Percentiles rank a stretch among this genome's conserved stretches.
Evolutionary conservation across 30 jellyfish, hydroid and myxozoan species (phyloP).

Genomic region (Mastigias papua): DNA sequence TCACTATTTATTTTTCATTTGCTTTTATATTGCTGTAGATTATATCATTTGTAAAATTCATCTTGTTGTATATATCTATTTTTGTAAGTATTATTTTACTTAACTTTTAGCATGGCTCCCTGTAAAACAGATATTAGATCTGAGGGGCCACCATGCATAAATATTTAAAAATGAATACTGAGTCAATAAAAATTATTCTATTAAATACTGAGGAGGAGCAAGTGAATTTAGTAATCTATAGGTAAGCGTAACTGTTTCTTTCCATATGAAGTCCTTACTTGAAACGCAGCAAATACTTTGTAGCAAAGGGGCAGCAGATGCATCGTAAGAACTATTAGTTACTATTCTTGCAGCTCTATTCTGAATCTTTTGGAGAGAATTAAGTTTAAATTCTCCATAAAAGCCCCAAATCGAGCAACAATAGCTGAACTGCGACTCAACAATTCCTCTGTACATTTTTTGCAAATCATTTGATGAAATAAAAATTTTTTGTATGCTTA

Average conservation of each 20-base stretch:
- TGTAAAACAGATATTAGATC: neutral
- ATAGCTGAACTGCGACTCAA: too few species aligned
- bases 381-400: too few species aligned
- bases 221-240: too few species aligned
- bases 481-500: conserved; percentile 27
- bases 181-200: conserved; percentile 7
- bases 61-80: neutral
- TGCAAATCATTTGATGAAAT: neutral
- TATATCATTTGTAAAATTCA: neutral
- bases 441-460: too few species aligned
- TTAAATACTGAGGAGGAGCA: neutral
- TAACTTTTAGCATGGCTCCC: neutral
- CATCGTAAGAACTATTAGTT: too few species aligned
- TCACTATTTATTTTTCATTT: too few species aligned
- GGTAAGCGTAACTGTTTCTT: conserved; percentile 25
- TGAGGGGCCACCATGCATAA: conserved; percentile 4
- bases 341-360: too few species aligned
- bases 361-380: too few species aligned
- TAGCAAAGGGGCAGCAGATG: conserved; percentile 45
- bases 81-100: neutral
- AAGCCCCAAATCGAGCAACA: conserved; percentile 1
- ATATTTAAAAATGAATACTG: neutral
- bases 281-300: conserved; percentile 43
- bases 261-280: too few species aligned
- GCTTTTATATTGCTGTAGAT: neutral